These are phyloP conservation scores for Indicator maculatus DNA, from an alignment of 2,113 vertebrate species.

Conservation along the genomic window DNA sequence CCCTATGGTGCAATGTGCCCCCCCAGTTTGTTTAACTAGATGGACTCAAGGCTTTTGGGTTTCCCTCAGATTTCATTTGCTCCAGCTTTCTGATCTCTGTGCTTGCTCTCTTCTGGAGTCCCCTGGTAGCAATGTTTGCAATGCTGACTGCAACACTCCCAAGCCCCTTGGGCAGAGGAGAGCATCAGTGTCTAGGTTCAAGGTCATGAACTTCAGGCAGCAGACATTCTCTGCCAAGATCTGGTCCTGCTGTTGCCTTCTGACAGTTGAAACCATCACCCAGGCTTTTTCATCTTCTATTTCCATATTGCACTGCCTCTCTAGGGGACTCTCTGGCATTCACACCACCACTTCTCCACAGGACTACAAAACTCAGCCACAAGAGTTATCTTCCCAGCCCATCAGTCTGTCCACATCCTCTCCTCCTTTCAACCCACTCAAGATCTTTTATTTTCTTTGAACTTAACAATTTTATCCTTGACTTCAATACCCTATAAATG, in stretches of 20 bases:
- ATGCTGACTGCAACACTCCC: not conserved
- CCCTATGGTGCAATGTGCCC: not conserved
- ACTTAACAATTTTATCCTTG: conserved; percentile 38
- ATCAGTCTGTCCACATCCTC: conserved; percentile 61
- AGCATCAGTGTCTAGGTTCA: not conserved
- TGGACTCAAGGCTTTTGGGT: not conserved
- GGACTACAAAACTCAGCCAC: conserved; percentile 52
- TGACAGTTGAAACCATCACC: conserved; percentile 50
- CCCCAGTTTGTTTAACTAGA: not conserved
- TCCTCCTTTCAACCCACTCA: not conserved
- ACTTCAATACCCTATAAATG: not conserved
- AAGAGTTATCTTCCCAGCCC: conserved; percentile 54
- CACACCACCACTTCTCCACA: conserved; percentile 20
- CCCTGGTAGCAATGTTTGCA: not conserved
- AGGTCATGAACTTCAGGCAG: not conserved
- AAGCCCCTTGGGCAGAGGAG: not conserved
- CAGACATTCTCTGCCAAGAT: not conserved
- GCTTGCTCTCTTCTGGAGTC: not conserved
- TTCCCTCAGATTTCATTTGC: not conserved
- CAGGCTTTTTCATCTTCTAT: conserved; percentile 55
- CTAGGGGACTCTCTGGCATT: conserved; percentile 42
- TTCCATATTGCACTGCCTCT: conserved; percentile 49
- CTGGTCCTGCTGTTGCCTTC: not conserved
- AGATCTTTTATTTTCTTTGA: conserved; percentile 37
- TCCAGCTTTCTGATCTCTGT: not conserved